Conservation (phyloP, 2,113 vertebrate species). For the Carassius auratus region DNA sequence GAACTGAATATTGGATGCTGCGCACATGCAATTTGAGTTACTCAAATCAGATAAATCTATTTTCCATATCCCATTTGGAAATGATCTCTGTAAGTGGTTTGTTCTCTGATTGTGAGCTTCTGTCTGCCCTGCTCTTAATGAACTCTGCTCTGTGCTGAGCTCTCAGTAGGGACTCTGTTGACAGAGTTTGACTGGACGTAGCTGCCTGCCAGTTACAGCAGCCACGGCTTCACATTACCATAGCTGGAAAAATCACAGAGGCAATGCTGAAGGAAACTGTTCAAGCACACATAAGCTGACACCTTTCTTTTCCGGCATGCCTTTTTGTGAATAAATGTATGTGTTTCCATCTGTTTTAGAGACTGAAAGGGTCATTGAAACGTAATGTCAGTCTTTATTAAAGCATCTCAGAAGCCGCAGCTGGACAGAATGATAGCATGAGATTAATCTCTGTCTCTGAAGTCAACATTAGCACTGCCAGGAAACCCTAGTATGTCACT, state of each 20-base stretch:
- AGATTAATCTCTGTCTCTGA: conserved; percentile 49
- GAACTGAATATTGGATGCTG: not conserved
- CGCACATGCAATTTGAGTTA: not conserved
- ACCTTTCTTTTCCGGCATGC: conserved; percentile 2
- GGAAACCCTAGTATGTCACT: conserved; percentile 2
- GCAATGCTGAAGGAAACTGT: conserved; percentile 46
- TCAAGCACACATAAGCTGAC: conserved; percentile 5
- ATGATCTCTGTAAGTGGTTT: conserved; percentile 21
- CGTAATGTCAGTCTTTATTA: conserved; percentile 36
- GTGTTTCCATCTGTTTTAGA: conserved; percentile 3
- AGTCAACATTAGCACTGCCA: conserved; percentile 27
- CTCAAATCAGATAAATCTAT: not conserved
- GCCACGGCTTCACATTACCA: conserved; percentile 65
- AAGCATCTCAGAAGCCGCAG: conserved; percentile 31
- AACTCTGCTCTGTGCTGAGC: conserved; percentile 21
- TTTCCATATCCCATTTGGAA: conserved; percentile 13
- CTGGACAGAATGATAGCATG: conserved; percentile 59
- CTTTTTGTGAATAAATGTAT: not conserved
- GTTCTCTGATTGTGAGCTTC: conserved; percentile 1
- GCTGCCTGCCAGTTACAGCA: conserved; percentile 63
- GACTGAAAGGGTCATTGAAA: conserved; percentile 4
- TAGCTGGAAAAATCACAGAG: conserved; percentile 68
- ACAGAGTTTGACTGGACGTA: conserved; percentile 37
- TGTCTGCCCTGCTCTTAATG: conserved; percentile 4
- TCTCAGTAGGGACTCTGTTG: conserved; percentile 15